phyloP scores from a whole-genome alignment of 2,888 invertebrate genomes.

The Gibbula magus region DNA sequence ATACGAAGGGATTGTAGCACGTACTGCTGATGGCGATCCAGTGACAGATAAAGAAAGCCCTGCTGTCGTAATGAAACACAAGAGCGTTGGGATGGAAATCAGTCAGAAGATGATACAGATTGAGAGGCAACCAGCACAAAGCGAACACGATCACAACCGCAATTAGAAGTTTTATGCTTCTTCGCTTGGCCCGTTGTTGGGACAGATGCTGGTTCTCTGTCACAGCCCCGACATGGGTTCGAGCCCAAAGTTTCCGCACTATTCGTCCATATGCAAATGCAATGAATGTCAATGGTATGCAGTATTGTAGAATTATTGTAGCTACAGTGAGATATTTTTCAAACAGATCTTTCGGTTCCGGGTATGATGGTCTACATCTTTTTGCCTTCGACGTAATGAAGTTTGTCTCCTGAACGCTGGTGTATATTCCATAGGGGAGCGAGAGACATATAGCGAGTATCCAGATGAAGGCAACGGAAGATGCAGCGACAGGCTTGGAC shows the following conservation, averaged over 20 bases:
- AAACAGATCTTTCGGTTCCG: conserved; percentile 64
- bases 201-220: conserved; percentile 73
- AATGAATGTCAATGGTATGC: conserved; percentile 74
- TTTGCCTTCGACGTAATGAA: conserved; percentile 44
- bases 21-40: conserved; percentile 77
- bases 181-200: conserved; percentile 73
- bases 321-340: conserved; percentile 73
- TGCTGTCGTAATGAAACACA: conserved; percentile 72
- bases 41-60: conserved; percentile 75
- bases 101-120: conserved; percentile 75
- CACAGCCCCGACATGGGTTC: conserved; percentile 72
- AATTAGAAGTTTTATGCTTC: conserved; percentile 76
- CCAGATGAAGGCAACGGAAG: conserved; percentile 74
- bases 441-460: conserved; percentile 68
- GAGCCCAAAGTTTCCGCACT: conserved; percentile 69
- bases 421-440: conserved; percentile 75
- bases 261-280: conserved; percentile 74
- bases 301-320: conserved; percentile 75
- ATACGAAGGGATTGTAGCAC: conserved; percentile 77
- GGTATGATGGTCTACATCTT: conserved; percentile 73
- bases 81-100: conserved; percentile 68
- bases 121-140: conserved; percentile 77
- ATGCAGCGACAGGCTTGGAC: conserved; percentile 69
- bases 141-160: conserved; percentile 76
- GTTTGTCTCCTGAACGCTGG: conserved; percentile 53